These are phyloP conservation scores for Tribolium castaneum DNA, from an alignment of 1,140 invertebrate species.

Conservation along the genomic window DNA sequence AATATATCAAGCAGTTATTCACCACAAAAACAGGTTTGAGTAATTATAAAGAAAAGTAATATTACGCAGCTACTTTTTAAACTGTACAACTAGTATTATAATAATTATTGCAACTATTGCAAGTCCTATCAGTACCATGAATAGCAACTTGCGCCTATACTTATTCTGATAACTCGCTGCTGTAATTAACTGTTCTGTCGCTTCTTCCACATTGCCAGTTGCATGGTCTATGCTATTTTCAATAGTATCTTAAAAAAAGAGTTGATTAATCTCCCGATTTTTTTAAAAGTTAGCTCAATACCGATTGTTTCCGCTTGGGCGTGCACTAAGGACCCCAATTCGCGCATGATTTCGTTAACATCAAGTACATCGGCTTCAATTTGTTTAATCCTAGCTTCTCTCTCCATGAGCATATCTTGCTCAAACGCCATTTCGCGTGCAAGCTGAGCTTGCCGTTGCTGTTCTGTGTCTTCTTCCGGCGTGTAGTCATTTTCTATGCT, in stretches of 20 bases:
- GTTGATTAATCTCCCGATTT: slow-evolving; percentile 19
- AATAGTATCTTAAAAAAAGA: slow-evolving; percentile 79
- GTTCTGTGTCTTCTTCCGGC: slow-evolving; percentile 63
- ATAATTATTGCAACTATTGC: slow-evolving; percentile 76
- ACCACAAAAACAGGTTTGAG: not conserved
- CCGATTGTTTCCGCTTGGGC: slow-evolving; percentile 86
- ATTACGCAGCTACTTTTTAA: slow-evolving; percentile 63
- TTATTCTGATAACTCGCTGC: slow-evolving; percentile 81
- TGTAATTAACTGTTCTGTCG: slow-evolving; percentile 79
- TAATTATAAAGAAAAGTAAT: not conserved
- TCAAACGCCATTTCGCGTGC: slow-evolving; percentile 78
- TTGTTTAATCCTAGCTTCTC: slow-evolving; percentile 77
- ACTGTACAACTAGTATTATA: slow-evolving; percentile 70
- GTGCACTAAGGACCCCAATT: slow-evolving; percentile 83
- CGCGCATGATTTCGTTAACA: slow-evolving; percentile 92
- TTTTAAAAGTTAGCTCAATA: slow-evolving; percentile 65
- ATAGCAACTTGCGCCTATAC: slow-evolving; percentile 77
- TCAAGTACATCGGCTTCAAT: slow-evolving; percentile 90
- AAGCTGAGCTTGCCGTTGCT: slow-evolving; percentile 68
- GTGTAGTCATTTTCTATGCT: slow-evolving; percentile 63
- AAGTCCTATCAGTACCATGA: slow-evolving; percentile 72
- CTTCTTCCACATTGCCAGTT: slow-evolving; percentile 81
- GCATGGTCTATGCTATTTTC: slow-evolving; percentile 88
- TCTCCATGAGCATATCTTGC: slow-evolving; percentile 78
- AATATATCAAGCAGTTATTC: slow-evolving; percentile 2